Base-by-base conservation (phyloP, 2,888 invertebrate genomes). In the Girardia tigrina region DNA sequence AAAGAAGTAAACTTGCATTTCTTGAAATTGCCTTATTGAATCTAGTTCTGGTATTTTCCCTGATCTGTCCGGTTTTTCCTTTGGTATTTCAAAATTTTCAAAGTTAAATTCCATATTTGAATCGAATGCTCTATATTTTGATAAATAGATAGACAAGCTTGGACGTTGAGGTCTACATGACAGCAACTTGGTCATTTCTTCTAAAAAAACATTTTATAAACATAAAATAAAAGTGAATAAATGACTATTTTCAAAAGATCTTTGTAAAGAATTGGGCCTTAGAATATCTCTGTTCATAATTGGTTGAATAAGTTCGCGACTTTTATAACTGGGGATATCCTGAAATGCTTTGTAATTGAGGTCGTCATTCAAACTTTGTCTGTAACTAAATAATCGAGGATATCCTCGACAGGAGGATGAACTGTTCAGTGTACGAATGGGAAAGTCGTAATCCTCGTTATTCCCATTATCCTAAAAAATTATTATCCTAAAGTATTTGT, bases 11-110 rank as follows among this genome's bases (percentile, higher is more conserved):
- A 56, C 56, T 16, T 6, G 23, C 56, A 56, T 56, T 56, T 56
- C 56, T 56, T 56, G 56, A 56, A 56, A 56, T 56, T 56, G 56
- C n/a, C n/a, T 56, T 23, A 56, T 20, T n/a, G 56, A 56, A 56
- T 56, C 56, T 56, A 56, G 23, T 56, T 56, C 56, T n/a, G 56
- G 56, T 8, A 56, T 56, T 56, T 56, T 56, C 4, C 56, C 4
- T 12, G 56, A 56, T 16, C 56, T 56, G 56, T 56, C 56, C n/a
- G 2, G n/a, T 12, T 56, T 56, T 56, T n/a, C 56, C n/a, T 56
- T 56, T n/a, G n/a, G 36, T 12, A 36, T 16, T n/a, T n/a, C n/a
- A n/a, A n/a, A n/a, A n/a, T n/a, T n/a, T n/a, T n/a, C n/a, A n/a
- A n/a, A n/a, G n/a, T n/a, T n/a, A n/a, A n/a, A n/a, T n/a, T n/a